phyloP scores from a whole-genome alignment of 2,797 vertebrate species.

The Apodemus agrarius region DNA sequence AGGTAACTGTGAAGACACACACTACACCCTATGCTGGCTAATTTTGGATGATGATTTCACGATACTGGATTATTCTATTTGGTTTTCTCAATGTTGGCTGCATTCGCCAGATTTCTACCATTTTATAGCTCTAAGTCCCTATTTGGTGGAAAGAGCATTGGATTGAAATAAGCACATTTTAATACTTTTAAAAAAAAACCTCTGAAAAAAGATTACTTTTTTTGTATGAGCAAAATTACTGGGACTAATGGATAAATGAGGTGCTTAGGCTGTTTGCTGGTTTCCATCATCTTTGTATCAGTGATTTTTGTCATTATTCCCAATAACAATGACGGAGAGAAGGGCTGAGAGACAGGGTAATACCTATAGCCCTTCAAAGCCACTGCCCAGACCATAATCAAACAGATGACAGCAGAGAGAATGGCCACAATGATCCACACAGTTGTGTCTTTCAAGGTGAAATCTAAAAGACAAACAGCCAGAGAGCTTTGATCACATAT shows the following conservation, averaged over 20 bases:
- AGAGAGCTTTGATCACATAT: constrained; percentile 63
- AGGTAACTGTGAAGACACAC: not conserved
- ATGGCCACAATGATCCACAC: constrained; percentile 91
- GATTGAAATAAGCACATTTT: constrained; percentile 20
- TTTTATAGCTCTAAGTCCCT: not conserved
- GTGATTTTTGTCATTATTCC: not conserved
- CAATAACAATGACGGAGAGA: not conserved
- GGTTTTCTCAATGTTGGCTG: not conserved
- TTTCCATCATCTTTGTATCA: not conserved
- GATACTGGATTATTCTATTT: not conserved
- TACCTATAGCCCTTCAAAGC: constrained; percentile 93
- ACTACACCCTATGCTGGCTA: not conserved
- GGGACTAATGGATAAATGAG: constrained; percentile 22
- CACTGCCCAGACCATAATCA: constrained; percentile 91
- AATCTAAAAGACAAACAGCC: constrained; percentile 87
- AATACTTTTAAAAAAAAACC: not conserved
- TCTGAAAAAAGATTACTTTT: not conserved
- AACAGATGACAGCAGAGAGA: constrained; percentile 90
- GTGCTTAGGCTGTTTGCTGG: not conserved
- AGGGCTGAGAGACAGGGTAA: constrained; percentile 45
- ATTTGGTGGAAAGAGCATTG: not conserved
- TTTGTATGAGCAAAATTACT: not conserved
- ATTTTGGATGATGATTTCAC: not conserved
- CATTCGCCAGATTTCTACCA: not conserved
- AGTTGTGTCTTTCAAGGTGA: constrained; percentile 87